phyloP scores from a whole-genome alignment of 2,113 vertebrate genomes.

The Etheostoma cragini region DNA sequence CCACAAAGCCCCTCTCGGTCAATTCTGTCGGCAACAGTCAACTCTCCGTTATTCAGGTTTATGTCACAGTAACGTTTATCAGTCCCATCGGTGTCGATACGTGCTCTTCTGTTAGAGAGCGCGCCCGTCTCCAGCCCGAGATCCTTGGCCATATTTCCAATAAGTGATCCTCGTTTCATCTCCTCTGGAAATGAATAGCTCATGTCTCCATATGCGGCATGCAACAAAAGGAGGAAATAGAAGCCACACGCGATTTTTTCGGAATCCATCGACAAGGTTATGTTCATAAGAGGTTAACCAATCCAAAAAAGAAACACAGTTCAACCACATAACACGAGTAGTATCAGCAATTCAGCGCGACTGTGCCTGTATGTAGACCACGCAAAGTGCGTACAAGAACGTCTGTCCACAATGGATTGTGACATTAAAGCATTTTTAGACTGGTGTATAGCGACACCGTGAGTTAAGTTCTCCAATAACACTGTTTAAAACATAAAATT shows the following conservation, averaged over 20 bases:
- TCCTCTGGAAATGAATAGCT: slow-evolving; percentile 84
- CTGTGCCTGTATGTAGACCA: too few species aligned
- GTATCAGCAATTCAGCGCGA: not conserved
- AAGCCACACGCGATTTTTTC: not conserved
- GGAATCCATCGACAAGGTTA: not conserved
- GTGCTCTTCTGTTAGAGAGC: slow-evolving; percentile 68
- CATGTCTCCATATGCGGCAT: slow-evolving; percentile 61
- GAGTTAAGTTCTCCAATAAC: slow-evolving; percentile 10
- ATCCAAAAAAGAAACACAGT: not conserved
- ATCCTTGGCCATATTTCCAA: slow-evolving; percentile 84
- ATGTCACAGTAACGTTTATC: slow-evolving; percentile 74
- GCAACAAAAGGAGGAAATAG: not conserved
- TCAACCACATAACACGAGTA: not conserved
- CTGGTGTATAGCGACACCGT: slow-evolving; percentile 51
- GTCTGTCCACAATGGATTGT: slow-evolving; percentile 10
- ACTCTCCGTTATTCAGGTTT: slow-evolving; percentile 77
- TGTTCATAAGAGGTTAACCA: not conserved
- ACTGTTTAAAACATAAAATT: not conserved
- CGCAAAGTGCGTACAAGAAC: not conserved
- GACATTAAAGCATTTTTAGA: not conserved
- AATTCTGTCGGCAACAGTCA: slow-evolving; percentile 80
- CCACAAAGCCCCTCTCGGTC: slow-evolving; percentile 85
- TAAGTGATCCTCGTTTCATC: slow-evolving; percentile 78
- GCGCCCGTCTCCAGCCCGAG: slow-evolving; percentile 72
- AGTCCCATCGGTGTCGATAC: slow-evolving; percentile 59